Evolutionary conservation across 2,797 vertebrate species (phyloP).

Genomic region (Peromyscus melanophrys): DNA sequence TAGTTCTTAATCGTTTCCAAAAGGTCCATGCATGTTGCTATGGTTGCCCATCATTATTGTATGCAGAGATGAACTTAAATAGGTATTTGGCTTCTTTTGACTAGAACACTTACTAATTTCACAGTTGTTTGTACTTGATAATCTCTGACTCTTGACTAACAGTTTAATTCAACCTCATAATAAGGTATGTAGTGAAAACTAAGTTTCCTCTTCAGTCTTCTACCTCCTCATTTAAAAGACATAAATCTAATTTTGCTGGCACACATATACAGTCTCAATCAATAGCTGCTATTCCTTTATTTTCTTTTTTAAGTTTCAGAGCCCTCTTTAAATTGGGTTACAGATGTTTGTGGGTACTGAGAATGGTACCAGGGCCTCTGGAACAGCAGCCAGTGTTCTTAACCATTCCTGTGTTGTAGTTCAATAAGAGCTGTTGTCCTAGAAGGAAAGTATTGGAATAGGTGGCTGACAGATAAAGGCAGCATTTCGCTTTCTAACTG

Average conservation of each 20-base stretch:
- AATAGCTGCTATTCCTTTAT: neutral
- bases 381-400: neutral
- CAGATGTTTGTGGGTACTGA: neutral
- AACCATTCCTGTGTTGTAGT: neutral
- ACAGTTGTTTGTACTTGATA: neutral
- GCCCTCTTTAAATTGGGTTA: neutral
- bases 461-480: neutral
- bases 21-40: neutral
- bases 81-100: neutral
- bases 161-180: neutral
- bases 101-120: neutral
- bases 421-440: neutral
- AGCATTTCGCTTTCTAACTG: neutral
- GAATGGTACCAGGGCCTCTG: neutral
- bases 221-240: neutral
- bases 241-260: neutral
- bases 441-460: neutral
- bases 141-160: neutral
- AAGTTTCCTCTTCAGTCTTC: neutral
- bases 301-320: neutral
- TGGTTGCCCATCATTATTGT: neutral
- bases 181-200: neutral
- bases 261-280: neutral
- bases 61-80: neutral
- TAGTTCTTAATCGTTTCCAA: neutral